A percentile compares a stretch with the other conserved stretches of the same genome.
These are phyloP conservation scores for Tolmerus cingulatus DNA, from an alignment of 2,888 invertebrate species.

Conservation along the genomic window DNA sequence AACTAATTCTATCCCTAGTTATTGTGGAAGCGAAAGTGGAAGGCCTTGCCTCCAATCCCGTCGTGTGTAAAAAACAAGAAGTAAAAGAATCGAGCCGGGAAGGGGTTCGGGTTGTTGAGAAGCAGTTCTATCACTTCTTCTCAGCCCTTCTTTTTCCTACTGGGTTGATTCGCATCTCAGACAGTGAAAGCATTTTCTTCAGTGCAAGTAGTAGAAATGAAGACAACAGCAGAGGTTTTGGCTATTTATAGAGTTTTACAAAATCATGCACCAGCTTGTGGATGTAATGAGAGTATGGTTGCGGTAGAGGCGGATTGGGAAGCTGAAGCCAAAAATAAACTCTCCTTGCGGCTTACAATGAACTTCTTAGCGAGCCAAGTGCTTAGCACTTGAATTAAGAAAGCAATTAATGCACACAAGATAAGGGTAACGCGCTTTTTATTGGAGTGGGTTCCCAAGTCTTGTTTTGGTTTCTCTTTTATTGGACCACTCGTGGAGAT, in stretches of 20 bases:
- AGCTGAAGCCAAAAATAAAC: conserved; percentile 18
- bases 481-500: neutral
- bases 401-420: conserved; percentile 15
- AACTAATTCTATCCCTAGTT: too few relatives aligned
- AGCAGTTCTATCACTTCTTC: too few relatives aligned
- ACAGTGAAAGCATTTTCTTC: conserved; percentile 15
- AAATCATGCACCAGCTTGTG: neutral
- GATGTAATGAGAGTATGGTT: conserved; percentile 8
- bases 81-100: too few relatives aligned
- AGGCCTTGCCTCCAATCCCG: too few relatives aligned
- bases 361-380: conserved; percentile 5
- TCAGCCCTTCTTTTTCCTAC: too few relatives aligned
- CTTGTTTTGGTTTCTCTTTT: neutral
- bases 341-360: conserved; percentile 7
- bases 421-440: conserved; percentile 25
- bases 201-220: conserved; percentile 7
- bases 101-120: too few relatives aligned
- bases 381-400: conserved; percentile 31
- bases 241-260: conserved; percentile 23
- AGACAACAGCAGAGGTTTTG: conserved; percentile 13
- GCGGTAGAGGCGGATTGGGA: conserved; percentile 4
- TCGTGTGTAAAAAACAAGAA: too few relatives aligned
- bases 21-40: too few relatives aligned
- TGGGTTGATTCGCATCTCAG: neutral
- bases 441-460: neutral